A percentile compares a stretch with the other conserved stretches of the same genome.
These are phyloP conservation scores for Amphipyra tragopoginis DNA, from an alignment of 2,888 invertebrate species.

Conservation along the genomic window DNA sequence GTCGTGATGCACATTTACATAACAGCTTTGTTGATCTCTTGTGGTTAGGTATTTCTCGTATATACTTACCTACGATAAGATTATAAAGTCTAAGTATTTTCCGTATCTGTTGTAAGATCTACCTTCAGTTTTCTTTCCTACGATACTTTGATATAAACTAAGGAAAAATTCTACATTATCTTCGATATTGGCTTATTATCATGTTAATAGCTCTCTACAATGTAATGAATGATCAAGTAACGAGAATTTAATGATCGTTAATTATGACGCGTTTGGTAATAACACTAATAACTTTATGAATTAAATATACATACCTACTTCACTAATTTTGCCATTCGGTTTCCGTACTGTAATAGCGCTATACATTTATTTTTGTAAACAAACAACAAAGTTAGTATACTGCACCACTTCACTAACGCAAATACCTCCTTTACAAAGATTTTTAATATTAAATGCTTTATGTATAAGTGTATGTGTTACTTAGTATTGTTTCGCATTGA, in stretches of 20 bases:
- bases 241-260: conserved; percentile 41
- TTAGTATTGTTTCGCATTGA: conserved; percentile 30
- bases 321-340: conserved; percentile 2
- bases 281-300: conserved; percentile 34
- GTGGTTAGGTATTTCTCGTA: conserved; percentile 40
- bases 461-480: conserved; percentile 10
- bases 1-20: conserved; percentile 48
- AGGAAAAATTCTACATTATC: conserved; percentile 51
- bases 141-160: conserved; percentile 22
- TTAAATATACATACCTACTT: conserved; percentile 23
- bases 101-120: conserved; percentile 38
- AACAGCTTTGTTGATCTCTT: conserved; percentile 50
- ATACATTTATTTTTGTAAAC: conserved; percentile 1
- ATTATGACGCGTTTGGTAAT: conserved; percentile 45
- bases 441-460: conserved; percentile 10
- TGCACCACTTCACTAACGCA: not conserved
- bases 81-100: conserved; percentile 49
- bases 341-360: not conserved
- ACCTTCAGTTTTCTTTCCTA: conserved; percentile 28
- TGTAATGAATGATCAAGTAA: conserved; percentile 39
- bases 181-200: conserved; percentile 32
- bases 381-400: conserved; percentile 7
- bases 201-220: conserved; percentile 38
- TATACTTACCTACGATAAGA: conserved; percentile 30
- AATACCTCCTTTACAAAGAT: conserved; percentile 10